Percentiles rank a stretch among this genome's conserved stretches.
phyloP scores from a whole-genome alignment of 2,888 invertebrate genomes.

The Empis stercorea region DNA sequence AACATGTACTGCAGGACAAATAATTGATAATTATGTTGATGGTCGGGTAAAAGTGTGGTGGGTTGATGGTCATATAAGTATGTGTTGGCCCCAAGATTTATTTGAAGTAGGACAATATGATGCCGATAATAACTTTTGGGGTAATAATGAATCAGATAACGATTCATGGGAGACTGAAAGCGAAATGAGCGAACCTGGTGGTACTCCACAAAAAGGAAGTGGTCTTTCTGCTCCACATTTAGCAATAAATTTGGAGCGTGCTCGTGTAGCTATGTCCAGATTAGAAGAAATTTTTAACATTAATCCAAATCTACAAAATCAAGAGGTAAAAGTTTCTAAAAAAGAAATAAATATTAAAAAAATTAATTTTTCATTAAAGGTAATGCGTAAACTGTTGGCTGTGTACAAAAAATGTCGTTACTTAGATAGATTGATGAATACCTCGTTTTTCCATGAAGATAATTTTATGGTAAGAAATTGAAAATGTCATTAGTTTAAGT shows the following conservation, averaged over 20 bases:
- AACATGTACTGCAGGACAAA: constrained; percentile 73
- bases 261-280: constrained; percentile 58
- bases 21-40: constrained; percentile 77
- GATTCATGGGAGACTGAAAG: constrained; percentile 79
- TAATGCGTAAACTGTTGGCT: constrained; percentile 65
- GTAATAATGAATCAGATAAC: constrained; percentile 53
- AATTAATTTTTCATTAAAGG: constrained; percentile 27
- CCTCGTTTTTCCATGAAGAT: constrained; percentile 71
- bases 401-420: constrained; percentile 79
- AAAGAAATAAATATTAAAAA: constrained; percentile 1
- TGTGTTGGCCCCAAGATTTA: constrained; percentile 87
- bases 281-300: constrained; percentile 69
- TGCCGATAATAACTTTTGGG: constrained; percentile 62
- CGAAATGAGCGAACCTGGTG: constrained; percentile 36
- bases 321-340: constrained; percentile 42
- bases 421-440: constrained; percentile 73
- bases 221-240: constrained; percentile 46
- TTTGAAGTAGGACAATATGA: constrained; percentile 70
- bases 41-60: constrained; percentile 84
- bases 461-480: constrained; percentile 51
- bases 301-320: constrained; percentile 60
- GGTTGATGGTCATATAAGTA: constrained; percentile 72
- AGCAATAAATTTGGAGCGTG: constrained; percentile 63
- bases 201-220: constrained; percentile 27
- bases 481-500: constrained; percentile 1